Percentiles rank a stretch among this genome's conserved stretches.
phyloP scores from a whole-genome alignment of 2,888 invertebrate genomes.

The Gari tellinella region DNA sequence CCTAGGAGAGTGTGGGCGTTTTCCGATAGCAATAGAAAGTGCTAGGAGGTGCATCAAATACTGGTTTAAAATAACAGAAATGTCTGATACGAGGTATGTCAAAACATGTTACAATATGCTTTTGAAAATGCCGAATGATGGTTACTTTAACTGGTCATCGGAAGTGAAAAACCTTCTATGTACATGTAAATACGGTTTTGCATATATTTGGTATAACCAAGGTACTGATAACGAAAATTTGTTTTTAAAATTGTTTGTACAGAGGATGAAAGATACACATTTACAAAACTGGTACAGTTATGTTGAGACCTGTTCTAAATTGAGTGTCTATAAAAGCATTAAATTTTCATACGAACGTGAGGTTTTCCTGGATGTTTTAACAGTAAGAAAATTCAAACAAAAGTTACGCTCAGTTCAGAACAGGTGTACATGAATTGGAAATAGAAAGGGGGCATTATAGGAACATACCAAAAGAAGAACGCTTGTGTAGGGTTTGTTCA shows the following conservation, averaged over 20 bases:
- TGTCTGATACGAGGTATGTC: slow-evolving; percentile 2
- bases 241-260: background rate
- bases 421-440: no score
- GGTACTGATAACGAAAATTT: background rate
- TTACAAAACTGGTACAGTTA: background rate
- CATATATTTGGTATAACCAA: slow-evolving; percentile 10
- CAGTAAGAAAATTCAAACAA: no score
- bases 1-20: slow-evolving; percentile 15
- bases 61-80: slow-evolving; percentile 14
- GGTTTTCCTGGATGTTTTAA: no score
- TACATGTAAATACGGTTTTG: background rate
- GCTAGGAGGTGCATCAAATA: slow-evolving; percentile 19
- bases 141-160: background rate
- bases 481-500: no score
- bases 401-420: no score
- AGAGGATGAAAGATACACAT: background rate
- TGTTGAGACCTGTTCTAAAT: background rate
- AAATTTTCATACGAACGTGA: no score
- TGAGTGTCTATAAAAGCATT: no score
- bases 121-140: background rate
- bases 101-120: slow-evolving; percentile 5
- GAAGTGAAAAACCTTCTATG: background rate
- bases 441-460: no score
- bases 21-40: slow-evolving; percentile 9
- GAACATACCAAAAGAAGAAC: no score